Conservation (phyloP, 2,113 vertebrate genomes). For the Podiceps cristatus region DNA sequence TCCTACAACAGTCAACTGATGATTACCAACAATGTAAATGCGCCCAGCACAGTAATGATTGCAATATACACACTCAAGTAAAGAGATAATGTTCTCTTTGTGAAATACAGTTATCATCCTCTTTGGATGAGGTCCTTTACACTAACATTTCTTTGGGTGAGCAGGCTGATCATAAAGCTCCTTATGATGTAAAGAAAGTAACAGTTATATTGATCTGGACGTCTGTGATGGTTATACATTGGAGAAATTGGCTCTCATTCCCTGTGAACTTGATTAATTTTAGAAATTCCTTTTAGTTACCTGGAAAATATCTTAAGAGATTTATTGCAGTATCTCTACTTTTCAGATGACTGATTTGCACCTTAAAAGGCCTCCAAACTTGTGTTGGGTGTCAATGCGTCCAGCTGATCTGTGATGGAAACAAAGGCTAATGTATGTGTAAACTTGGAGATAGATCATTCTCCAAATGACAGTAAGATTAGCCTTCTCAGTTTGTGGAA, state of each 20-base stretch:
- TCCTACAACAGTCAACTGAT: not conserved
- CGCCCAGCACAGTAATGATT: not conserved
- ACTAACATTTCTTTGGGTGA: not conserved
- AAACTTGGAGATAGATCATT: not conserved
- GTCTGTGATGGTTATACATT: not conserved
- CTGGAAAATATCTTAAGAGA: not conserved
- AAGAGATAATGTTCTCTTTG: not conserved
- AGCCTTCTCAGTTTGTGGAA: not conserved
- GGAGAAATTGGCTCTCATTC: not conserved
- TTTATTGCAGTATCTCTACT: not conserved
- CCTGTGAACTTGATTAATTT: not conserved
- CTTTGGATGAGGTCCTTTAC: not conserved
- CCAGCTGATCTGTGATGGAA: not conserved
- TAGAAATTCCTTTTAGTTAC: not conserved
- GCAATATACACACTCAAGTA: not conserved
- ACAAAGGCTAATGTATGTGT: not conserved
- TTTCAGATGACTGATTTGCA: not conserved
- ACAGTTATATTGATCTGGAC: not conserved
- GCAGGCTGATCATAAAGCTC: not conserved
- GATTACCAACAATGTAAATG: not conserved
- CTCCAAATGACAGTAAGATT: not conserved
- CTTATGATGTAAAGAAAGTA: not conserved
- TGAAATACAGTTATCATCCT: not conserved
- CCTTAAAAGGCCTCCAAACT: not conserved
- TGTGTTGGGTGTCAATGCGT: not conserved